Evolutionary conservation across 2,888 invertebrate genomes (phyloP).

Genomic region (Artemia sinica): DNA sequence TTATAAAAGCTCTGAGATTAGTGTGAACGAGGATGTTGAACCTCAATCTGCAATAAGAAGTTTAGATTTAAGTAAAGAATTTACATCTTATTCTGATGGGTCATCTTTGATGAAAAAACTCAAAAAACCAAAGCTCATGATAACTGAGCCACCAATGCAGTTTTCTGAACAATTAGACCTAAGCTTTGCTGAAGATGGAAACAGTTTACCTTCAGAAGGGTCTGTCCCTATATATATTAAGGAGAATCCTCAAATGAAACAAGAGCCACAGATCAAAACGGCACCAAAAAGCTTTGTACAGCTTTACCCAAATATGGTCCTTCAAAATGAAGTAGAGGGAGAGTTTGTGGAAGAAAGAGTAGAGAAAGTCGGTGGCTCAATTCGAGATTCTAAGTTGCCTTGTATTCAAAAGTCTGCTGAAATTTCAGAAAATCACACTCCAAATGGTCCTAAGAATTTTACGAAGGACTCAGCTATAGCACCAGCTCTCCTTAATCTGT

Average conservation of each 20-base stretch:
- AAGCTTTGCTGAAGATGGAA: not conserved
- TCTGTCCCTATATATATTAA: not conserved
- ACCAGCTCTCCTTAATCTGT: not conserved
- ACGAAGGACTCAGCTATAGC: not conserved
- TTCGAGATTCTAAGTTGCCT: not conserved
- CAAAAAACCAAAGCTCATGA: not conserved
- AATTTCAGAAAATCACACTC: not conserved
- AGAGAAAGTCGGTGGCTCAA: constrained; percentile 4
- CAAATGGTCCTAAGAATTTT: not conserved
- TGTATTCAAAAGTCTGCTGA: not conserved
- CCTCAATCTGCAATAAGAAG: no score
- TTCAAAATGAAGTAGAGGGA: not conserved
- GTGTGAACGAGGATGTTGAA: no score
- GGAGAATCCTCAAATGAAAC: constrained; percentile 4
- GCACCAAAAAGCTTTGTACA: constrained; percentile 8
- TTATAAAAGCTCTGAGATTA: no score
- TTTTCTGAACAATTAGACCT: not conserved
- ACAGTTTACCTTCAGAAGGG: not conserved
- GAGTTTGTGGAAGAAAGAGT: not conserved
- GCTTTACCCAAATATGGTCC: constrained; percentile 10
- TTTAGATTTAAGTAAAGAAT: no score
- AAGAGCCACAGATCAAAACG: not conserved
- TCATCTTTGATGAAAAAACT: not conserved
- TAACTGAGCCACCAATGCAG: constrained; percentile 10
- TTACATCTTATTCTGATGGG: no score